These are phyloP conservation scores for Pyrgilauda ruficollis DNA, from an alignment of 2,113 vertebrate genomes.

Conservation along the genomic window DNA sequence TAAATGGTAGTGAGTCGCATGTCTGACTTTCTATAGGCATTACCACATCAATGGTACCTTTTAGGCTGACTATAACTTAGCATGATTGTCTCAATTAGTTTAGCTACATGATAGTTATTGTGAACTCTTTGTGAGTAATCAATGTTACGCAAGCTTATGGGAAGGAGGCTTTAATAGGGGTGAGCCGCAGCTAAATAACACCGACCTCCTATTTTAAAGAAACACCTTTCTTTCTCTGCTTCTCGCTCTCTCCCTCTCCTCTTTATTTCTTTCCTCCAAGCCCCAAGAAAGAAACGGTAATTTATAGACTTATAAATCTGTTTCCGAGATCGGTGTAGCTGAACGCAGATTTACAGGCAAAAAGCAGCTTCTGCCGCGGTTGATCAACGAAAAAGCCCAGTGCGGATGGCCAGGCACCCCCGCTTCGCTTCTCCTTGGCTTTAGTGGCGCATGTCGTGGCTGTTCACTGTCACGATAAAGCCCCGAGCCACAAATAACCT, in stretches of 20 bases:
- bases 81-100: constrained; percentile 60
- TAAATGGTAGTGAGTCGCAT: constrained; percentile 60
- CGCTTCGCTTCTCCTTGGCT: neutral
- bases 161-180: neutral
- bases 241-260: fast-evolving
- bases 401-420: neutral
- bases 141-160: constrained; percentile 65
- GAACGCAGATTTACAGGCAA: neutral
- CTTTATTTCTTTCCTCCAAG: neutral
- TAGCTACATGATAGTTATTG: constrained; percentile 49
- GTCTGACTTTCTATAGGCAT: constrained; percentile 60
- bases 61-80: constrained; percentile 60
- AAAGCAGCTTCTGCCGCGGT: neutral
- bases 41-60: constrained; percentile 68
- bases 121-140: constrained; percentile 58
- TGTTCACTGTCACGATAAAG: neutral
- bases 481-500: neutral
- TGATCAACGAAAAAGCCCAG: neutral
- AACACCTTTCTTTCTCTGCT: neutral
- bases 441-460: neutral
- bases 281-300: neutral
- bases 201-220: neutral
- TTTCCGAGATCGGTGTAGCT: constrained; percentile 1
- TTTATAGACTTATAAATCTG: constrained; percentile 34
- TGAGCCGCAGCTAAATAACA: neutral